phyloP scores from a whole-genome alignment of 2,888 invertebrate genomes.

The Dynastes tityus region DNA sequence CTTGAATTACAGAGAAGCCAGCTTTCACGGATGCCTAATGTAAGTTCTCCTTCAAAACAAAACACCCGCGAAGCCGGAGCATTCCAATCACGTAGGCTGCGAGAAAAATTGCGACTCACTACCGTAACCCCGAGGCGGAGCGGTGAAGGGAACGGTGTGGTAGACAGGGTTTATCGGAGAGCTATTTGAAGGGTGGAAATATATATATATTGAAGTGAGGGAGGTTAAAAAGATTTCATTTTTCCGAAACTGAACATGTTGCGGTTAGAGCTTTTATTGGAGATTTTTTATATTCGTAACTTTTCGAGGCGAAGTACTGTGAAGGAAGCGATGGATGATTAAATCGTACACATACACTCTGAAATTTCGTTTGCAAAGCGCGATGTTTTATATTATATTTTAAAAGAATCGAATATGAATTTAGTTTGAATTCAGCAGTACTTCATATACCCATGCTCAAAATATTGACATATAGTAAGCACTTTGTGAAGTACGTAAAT shows the following conservation, averaged over 20 bases:
- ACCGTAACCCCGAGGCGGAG: slow-evolving; percentile 65
- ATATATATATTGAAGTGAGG: slow-evolving; percentile 62
- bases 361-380: no score
- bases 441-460: no score
- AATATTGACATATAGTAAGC: no score
- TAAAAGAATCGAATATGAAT: no score
- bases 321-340: slow-evolving; percentile 11
- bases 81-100: slow-evolving; percentile 71
- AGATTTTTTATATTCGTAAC: slow-evolving; percentile 34
- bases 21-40: slow-evolving; percentile 54
- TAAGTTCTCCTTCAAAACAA: slow-evolving; percentile 66
- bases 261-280: slow-evolving; percentile 61
- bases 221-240: slow-evolving; percentile 70
- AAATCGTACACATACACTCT: neutral
- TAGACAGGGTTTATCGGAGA: slow-evolving; percentile 66
- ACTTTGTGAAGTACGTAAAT: no score
- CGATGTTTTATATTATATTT: no score
- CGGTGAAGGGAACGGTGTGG: slow-evolving; percentile 56
- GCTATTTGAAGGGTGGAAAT: slow-evolving; percentile 68
- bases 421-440: no score
- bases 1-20: slow-evolving; percentile 32
- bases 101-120: slow-evolving; percentile 71
- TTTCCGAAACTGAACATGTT: slow-evolving; percentile 70
- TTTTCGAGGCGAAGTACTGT: slow-evolving; percentile 4
- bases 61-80: slow-evolving; percentile 63